These are phyloP conservation scores for Taeniopygia guttata DNA, from an alignment of 2,797 vertebrate genomes.

Conservation along the genomic window DNA sequence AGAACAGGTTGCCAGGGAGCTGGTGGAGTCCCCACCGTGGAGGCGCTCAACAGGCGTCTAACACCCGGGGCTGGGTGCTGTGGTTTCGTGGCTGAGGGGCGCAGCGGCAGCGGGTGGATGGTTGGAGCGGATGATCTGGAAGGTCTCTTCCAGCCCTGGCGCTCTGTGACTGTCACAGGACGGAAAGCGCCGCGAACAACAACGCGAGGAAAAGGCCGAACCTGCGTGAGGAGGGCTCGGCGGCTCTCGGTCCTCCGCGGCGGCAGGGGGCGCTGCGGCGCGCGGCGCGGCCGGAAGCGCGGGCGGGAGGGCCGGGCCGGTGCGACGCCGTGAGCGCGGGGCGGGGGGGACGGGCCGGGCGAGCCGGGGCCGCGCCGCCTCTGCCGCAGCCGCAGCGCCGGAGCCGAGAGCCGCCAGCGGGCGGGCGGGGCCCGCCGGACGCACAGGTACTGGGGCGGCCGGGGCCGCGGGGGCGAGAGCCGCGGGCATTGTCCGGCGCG, in stretches of 20 bases:
- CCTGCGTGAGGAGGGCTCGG: fast-evolving
- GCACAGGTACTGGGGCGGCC: too few species aligned
- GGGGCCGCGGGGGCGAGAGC: background rate
- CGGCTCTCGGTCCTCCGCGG: background rate
- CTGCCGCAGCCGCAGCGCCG: background rate
- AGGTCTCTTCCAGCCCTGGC: background rate
- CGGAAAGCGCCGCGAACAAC: background rate
- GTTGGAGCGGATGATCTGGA: background rate
- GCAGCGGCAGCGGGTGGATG: background rate
- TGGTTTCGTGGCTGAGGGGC: background rate
- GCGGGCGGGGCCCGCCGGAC: background rate
- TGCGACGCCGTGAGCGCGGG: conserved; percentile 32
- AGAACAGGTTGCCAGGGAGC: background rate
- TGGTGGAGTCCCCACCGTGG: too few species aligned
- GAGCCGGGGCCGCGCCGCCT: background rate
- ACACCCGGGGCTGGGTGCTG: background rate
- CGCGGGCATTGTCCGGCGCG: background rate
- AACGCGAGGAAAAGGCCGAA: fast-evolving
- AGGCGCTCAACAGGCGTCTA: background rate
- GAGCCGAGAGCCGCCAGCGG: background rate
- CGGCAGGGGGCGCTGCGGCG: background rate
- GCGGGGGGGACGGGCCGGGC: conserved; percentile 22
- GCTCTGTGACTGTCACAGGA: background rate
- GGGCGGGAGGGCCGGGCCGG: background rate
- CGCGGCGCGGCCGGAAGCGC: background rate